Conservation (phyloP, 30 jellyfish, hydroid and myxozoan genomes). For the Aurelia aurita region DNA sequence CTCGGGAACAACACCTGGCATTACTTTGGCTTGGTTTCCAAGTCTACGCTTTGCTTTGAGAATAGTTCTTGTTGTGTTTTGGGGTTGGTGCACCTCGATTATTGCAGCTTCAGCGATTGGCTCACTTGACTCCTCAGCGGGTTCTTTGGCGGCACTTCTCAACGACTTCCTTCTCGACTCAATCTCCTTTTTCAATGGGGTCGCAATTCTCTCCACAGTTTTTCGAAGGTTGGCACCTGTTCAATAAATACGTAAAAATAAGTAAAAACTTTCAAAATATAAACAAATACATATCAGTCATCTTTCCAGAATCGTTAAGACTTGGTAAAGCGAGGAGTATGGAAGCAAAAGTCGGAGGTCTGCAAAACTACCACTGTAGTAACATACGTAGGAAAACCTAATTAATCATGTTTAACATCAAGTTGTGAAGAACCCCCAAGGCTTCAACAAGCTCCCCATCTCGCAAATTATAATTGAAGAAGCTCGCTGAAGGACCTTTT, state of each 20-base stretch:
- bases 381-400: too few relatives aligned
- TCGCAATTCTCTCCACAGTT: not conserved
- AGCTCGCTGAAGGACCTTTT: too few relatives aligned
- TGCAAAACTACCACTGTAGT: too few relatives aligned
- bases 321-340: too few relatives aligned
- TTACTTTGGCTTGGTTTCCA: not conserved
- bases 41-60: conserved; percentile 37
- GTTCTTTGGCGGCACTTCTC: not conserved
- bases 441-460: too few relatives aligned
- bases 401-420: too few relatives aligned
- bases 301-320: too few relatives aligned
- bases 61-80: not conserved
- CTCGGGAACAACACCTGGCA: conserved; percentile 1
- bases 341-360: too few relatives aligned
- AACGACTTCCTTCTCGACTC: conserved; percentile 4
- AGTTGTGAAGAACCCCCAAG: too few relatives aligned
- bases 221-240: conserved; percentile 3
- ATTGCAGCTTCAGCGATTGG: not conserved
- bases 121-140: not conserved
- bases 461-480: too few relatives aligned
- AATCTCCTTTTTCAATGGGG: conserved; percentile 19
- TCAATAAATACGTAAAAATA: not conserved
- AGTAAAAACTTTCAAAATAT: too few relatives aligned
- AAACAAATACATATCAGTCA: too few relatives aligned
- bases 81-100: not conserved